Percentiles rank a stretch among this genome's conserved stretches.
Conservation (phyloP, 2,797 vertebrate genomes). For the Chromobotia macracanthus region DNA sequence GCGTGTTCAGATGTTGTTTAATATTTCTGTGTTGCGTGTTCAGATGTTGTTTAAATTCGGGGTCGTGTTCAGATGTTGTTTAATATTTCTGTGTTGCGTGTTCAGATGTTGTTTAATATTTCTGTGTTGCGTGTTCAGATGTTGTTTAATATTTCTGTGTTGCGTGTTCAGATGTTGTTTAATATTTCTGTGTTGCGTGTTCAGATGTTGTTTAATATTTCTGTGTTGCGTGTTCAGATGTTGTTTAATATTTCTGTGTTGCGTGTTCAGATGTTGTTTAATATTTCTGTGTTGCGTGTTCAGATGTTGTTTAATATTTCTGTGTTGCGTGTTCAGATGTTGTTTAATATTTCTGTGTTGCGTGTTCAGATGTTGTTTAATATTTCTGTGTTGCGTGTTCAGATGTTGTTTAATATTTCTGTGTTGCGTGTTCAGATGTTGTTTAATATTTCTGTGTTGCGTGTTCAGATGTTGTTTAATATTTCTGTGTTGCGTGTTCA, state of each 20-base stretch:
- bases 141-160: neutral
- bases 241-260: neutral
- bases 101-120: neutral
- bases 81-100: neutral
- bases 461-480: too few relatives aligned
- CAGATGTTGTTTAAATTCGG: neutral
- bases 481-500: neutral
- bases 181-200: neutral
- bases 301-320: neutral
- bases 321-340: neutral
- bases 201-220: too few relatives aligned
- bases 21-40: too few relatives aligned
- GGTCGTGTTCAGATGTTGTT: too few relatives aligned
- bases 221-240: neutral
- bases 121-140: slow-evolving; percentile 27
- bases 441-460: neutral
- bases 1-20: slow-evolving; percentile 34
- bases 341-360: too few relatives aligned
- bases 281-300: too few relatives aligned
- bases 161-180: neutral
- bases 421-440: neutral
- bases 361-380: neutral
- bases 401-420: slow-evolving; percentile 28
- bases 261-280: slow-evolving; percentile 34
- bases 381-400: neutral